Evolutionary conservation across 2,797 vertebrate species (phyloP), one percentile per base, ranked within the genome.

Genomic region (Paratrypauchen microcephalus): DNA sequence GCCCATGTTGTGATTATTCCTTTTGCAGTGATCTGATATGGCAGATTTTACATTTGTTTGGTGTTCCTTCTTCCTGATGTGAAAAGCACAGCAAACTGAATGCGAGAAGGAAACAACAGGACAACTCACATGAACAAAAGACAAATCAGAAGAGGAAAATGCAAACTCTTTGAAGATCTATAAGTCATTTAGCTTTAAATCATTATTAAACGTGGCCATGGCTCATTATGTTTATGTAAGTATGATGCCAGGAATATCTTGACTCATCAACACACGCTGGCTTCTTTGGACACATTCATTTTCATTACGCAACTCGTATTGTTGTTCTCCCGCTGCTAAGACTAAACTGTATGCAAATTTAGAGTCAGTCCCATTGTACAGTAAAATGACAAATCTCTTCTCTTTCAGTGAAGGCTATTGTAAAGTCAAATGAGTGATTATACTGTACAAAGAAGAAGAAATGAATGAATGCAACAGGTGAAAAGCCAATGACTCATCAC

Each of bases 241-340:
- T 39, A 15, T 36, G 47, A 65, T 76, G 30, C 48, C 57, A 54
- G 28, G 66, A 41, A 78, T 54, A 56, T 59, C 48, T 23, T 60
- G 66, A 69, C 56, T 78, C 58, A 75, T 23, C 21, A 60, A 24
- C 21, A 55, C 18, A 16, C 69, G 26, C 63, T 58, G 23, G 32
- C 62, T 36, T 58, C 70, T 61, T 19, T 23, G 15, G 9, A 32
- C 48, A 19, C 58, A 64, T 32, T 65, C 8, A 41, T 28, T 69
- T 57, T 65, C 50, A 47, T 59, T 32, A 52, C 32, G 30, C 47
- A 45, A 6, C 32, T 23, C 4, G 16, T 15, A 18, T n/a, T 39
- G n/a, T 32, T 69, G 15, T 23, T 8, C 55, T 64, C 9, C 16
- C 60, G 64, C n/a, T 76, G 2, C 23, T 62, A 16, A 24, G 23